Evolutionary conservation across 2,797 vertebrate species (phyloP), one percentile per base, ranked within the genome.

Genomic region (Simalia tracyae): DNA sequence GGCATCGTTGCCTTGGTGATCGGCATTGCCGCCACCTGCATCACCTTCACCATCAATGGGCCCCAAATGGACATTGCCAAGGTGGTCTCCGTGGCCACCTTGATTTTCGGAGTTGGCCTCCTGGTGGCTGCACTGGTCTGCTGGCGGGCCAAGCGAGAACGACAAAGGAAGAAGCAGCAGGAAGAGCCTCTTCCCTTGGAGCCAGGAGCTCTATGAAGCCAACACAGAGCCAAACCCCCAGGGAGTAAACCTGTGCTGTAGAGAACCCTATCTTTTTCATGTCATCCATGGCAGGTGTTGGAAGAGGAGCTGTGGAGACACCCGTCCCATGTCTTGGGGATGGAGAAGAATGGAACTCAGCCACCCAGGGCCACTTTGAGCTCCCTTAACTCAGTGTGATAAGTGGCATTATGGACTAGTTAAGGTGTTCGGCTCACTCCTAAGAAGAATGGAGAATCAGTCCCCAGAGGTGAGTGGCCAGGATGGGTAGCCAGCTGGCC

Each of bases 1-100:
- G 98, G 98, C 94, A 98, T 99, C 92, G 98, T 99, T 95, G 98
- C 98, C 1, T 94, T 99, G 96, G 98, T 99, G 94, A 98, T 99
- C 4, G 98, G 98, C 14, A 95, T 98, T 0, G 98, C 98, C 0
- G 98, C 98, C 63, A 99, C 98, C 0, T 98, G 98, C 42, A 98
- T 99, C 95, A 99, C 98, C 92, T 99, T 98, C 98, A 98, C 98
- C 87, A 99, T 98, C 94, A 98, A 98, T 28, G 97, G 96, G 76
- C 96, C 96, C 0, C 98, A 98, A 91, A 97, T 99, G 98, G 98
- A 98, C 92, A 98, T 98, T 93, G 98, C 98, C 92, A 99, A 98
- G 97, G 98, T 98, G 94, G 98, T 98, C 92, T 98, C 98, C 0
- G 97, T 99, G 97, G 98, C 98, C 66, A 97, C 98, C 24, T 96